A percentile compares a stretch with the other conserved stretches of the same genome.
phyloP scores from a whole-genome alignment of 2,113 vertebrate species.

The Chaetura pelagica region DNA sequence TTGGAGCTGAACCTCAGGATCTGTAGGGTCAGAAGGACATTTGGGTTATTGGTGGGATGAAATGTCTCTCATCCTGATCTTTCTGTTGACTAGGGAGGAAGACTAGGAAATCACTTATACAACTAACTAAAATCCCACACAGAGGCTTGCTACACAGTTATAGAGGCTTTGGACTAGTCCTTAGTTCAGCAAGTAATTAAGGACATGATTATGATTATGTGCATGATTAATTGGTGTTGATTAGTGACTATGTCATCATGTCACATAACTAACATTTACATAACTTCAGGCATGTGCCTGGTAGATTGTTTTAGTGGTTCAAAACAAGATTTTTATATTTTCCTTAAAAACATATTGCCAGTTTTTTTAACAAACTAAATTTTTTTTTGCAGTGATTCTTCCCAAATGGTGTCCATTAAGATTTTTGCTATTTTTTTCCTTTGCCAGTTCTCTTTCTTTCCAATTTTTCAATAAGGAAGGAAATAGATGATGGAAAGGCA shows the following conservation, averaged over 20 bases:
- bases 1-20: not conserved
- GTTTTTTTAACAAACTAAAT: not conserved
- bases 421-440: not conserved
- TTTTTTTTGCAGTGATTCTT: not conserved
- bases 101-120: not conserved
- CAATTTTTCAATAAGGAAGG: not conserved
- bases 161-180: not conserved
- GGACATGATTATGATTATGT: not conserved
- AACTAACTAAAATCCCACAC: not conserved
- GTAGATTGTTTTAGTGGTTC: not conserved
- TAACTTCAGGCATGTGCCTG: not conserved
- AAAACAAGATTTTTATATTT: not conserved
- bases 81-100: not conserved
- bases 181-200: not conserved
- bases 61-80: not conserved
- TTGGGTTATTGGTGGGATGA: not conserved
- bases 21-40: not conserved
- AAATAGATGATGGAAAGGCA: not conserved
- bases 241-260: not conserved
- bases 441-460: not conserved
- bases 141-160: fast-evolving
- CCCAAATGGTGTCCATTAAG: not conserved
- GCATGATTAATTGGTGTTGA: not conserved
- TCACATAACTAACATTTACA: not conserved
- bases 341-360: not conserved